phyloP scores from a whole-genome alignment of 2,888 invertebrate genomes.

The Isoperla grammatica region DNA sequence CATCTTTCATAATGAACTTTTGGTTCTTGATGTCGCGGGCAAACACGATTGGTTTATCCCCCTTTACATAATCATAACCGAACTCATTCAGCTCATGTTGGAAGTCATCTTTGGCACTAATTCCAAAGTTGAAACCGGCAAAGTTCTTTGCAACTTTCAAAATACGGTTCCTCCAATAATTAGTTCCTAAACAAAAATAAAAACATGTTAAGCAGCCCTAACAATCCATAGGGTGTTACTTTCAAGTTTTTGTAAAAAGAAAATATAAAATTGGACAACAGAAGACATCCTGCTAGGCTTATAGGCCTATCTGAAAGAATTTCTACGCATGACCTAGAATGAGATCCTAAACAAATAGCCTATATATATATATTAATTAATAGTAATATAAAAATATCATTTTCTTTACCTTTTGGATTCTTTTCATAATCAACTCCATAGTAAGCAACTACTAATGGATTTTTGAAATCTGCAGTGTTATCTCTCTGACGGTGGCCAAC shows the following conservation, averaged over 20 bases:
- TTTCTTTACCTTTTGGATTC: constrained; percentile 73
- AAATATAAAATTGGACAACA: too few species aligned
- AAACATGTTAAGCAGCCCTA: background rate
- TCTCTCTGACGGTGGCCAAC: constrained; percentile 87
- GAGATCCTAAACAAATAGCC: too few species aligned
- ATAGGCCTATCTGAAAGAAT: too few species aligned
- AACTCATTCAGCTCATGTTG: constrained; percentile 90
- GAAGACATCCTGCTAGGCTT: too few species aligned
- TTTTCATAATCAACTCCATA: constrained; percentile 93
- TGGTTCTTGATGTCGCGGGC: constrained; percentile 76
- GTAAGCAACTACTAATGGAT: constrained; percentile 87
- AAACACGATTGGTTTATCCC: constrained; percentile 85
- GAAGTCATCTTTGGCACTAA: constrained; percentile 91
- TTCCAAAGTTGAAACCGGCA: constrained; percentile 71
- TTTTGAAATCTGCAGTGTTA: constrained; percentile 76
- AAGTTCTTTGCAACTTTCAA: constrained; percentile 79
- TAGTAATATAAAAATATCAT: background rate
- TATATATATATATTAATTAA: too few species aligned
- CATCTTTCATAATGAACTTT: constrained; percentile 84
- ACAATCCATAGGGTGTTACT: background rate
- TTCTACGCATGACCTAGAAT: too few species aligned
- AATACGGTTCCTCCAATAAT: constrained; percentile 98
- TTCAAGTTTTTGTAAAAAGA: background rate
- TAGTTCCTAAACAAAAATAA: constrained; percentile 57
- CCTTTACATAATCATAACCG: constrained; percentile 79